A percentile compares a stretch with the other conserved stretches of the same genome.
phyloP scores from a whole-genome alignment of 2,888 invertebrate genomes.

The Podabrus alpinus region DNA sequence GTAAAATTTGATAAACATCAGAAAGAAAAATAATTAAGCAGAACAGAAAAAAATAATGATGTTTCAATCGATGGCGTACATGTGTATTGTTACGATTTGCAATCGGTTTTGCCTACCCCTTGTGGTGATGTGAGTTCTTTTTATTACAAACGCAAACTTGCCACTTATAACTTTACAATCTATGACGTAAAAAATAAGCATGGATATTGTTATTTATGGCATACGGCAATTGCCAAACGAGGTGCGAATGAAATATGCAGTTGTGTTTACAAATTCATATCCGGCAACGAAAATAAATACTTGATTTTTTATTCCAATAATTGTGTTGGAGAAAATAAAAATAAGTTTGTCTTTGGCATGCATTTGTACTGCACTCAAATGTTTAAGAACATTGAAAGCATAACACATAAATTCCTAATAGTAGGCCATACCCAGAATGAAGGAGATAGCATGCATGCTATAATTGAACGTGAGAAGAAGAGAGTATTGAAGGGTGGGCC shows the following conservation, averaged over 20 bases:
- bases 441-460: not conserved
- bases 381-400: not conserved
- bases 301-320: not conserved
- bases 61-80: too few species aligned
- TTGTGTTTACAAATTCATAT: too few species aligned
- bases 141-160: not conserved
- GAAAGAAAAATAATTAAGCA: too few species aligned
- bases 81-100: too few species aligned
- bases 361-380: not conserved
- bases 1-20: too few species aligned
- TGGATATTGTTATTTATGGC: not conserved
- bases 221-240: not conserved
- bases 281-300: too few species aligned
- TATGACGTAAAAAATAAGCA: not conserved
- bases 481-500: not conserved
- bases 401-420: not conserved
- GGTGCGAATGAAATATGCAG: too few species aligned
- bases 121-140: not conserved
- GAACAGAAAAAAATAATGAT: too few species aligned
- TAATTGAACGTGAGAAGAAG: not conserved
- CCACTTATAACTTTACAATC: slow-evolving; percentile 2
- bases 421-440: not conserved
- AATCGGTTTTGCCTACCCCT: not conserved
- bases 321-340: not conserved
- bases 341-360: not conserved